Percentiles rank a stretch among this genome's conserved stretches.
phyloP scores from a whole-genome alignment of 1,140 invertebrate species.

The Chionoecetes opilio region DNA sequence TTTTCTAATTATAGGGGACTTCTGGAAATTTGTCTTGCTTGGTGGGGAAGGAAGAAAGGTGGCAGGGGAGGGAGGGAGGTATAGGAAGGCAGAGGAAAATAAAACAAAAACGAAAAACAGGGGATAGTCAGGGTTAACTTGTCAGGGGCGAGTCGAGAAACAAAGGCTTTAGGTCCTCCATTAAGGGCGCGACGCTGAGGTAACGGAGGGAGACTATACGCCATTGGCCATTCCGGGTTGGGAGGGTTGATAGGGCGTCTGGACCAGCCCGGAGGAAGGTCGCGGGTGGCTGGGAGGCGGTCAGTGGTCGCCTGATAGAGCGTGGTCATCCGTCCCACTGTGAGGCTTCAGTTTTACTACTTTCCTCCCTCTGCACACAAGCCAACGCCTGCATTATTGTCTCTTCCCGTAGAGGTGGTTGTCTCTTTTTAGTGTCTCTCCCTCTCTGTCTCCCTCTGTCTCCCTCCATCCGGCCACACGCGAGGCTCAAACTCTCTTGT shows the following conservation, averaged over 20 bases:
- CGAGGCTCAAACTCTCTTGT: background rate
- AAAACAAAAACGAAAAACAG: background rate
- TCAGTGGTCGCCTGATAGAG: constrained; percentile 39
- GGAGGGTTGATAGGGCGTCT: background rate
- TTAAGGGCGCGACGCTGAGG: background rate
- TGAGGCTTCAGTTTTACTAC: background rate
- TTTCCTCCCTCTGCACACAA: background rate
- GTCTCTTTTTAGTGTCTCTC: constrained; percentile 1
- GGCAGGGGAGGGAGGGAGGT: background rate
- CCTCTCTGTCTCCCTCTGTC: background rate
- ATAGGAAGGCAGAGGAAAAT: background rate
- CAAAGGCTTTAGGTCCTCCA: background rate
- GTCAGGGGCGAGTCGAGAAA: background rate
- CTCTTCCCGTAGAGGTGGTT: background rate
- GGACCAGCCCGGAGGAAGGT: no score
- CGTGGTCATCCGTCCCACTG: constrained; percentile 19
- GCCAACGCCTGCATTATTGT: constrained; percentile 40
- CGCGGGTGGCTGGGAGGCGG: background rate
- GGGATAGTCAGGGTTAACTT: constrained; percentile 24
- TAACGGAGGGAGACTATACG: background rate
- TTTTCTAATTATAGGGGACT: background rate
- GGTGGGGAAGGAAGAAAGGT: background rate
- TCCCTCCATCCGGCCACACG: background rate
- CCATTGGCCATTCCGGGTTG: background rate
- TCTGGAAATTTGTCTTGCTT: constrained; percentile 20